Evolutionary conservation across 2,888 invertebrate genomes (phyloP).

Genomic region (Leucophenga maculata): DNA sequence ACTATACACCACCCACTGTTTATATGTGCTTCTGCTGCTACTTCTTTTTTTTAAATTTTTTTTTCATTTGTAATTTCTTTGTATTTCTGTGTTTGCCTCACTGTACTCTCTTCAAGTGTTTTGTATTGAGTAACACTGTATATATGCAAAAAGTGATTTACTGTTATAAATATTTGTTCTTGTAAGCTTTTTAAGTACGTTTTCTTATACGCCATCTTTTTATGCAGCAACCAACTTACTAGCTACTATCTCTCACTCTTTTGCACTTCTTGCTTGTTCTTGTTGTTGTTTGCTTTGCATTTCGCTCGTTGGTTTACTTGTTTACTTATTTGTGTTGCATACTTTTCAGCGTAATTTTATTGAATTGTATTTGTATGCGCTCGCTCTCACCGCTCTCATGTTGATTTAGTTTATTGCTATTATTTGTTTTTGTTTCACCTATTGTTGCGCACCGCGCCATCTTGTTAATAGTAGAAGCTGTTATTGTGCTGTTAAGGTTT

Average conservation of each 20-base stretch:
- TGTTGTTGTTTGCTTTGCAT: conserved; percentile 30
- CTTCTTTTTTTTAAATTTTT: conserved; percentile 44
- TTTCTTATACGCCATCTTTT: conserved; percentile 44
- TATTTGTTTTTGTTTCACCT: neutral
- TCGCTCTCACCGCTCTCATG: conserved; percentile 7
- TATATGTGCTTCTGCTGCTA: conserved; percentile 30
- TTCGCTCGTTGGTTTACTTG: conserved; percentile 6
- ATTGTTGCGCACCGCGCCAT: too few relatives aligned
- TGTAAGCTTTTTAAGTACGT: conserved; percentile 63
- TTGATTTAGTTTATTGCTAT: neutral
- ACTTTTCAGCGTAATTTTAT: conserved; percentile 62
- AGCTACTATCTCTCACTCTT: neutral
- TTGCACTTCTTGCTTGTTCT: conserved; percentile 17
- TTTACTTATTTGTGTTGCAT: conserved; percentile 53
- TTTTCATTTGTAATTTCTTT: conserved; percentile 40
- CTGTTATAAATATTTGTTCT: conserved; percentile 63
- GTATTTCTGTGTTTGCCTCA: conserved; percentile 14
- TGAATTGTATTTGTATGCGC: conserved; percentile 55
- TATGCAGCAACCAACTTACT: neutral
- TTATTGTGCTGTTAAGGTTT: too few relatives aligned
- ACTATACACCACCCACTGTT: conserved; percentile 21
- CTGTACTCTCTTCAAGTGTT: conserved; percentile 7
- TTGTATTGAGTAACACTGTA: too few relatives aligned
- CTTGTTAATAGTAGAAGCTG: too few relatives aligned
- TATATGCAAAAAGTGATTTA: conserved; percentile 59